A percentile compares a stretch with the other conserved stretches of the same genome.
Evolutionary conservation across 2,113 vertebrate genomes (phyloP).

Genomic region (Ivindomyrus marchei): DNA sequence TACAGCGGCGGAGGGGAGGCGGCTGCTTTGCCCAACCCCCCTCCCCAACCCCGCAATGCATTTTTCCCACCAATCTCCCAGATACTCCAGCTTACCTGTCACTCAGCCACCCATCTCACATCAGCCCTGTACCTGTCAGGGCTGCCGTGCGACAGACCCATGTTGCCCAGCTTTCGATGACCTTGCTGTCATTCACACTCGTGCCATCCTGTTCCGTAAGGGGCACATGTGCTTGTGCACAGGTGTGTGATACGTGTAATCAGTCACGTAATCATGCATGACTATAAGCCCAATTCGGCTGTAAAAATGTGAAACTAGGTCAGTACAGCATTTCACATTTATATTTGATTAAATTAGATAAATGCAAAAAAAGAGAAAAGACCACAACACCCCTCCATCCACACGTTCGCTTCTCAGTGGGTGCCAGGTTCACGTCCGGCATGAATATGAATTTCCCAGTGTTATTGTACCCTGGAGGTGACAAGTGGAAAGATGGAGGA

Average conservation of each 20-base stretch:
- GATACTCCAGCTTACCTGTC: not conserved
- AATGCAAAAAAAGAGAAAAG: not conserved
- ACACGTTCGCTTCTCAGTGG: not conserved
- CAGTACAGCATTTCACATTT: not conserved
- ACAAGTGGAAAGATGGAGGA: not conserved
- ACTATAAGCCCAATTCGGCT: not conserved
- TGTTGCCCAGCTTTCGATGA: not conserved
- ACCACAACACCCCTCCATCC: not conserved
- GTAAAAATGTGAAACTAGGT: not conserved
- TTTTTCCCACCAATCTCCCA: not conserved
- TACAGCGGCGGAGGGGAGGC: slow-evolving; percentile 31
- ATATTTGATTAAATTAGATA: not conserved
- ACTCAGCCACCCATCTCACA: not conserved
- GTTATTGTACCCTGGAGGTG: not conserved
- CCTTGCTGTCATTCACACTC: not conserved
- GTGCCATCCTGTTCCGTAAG: not conserved
- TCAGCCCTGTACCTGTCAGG: not conserved
- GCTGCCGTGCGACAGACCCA: not conserved
- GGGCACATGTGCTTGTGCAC: not conserved
- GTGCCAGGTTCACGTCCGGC: not conserved
- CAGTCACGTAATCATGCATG: not conserved
- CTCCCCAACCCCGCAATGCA: too few species aligned
- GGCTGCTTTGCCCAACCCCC: slow-evolving; percentile 5
- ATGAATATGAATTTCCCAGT: not conserved
- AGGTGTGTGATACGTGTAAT: not conserved